These are phyloP conservation scores for Anodontia alba DNA, from an alignment of 2,888 invertebrate genomes.

Conservation along the genomic window DNA sequence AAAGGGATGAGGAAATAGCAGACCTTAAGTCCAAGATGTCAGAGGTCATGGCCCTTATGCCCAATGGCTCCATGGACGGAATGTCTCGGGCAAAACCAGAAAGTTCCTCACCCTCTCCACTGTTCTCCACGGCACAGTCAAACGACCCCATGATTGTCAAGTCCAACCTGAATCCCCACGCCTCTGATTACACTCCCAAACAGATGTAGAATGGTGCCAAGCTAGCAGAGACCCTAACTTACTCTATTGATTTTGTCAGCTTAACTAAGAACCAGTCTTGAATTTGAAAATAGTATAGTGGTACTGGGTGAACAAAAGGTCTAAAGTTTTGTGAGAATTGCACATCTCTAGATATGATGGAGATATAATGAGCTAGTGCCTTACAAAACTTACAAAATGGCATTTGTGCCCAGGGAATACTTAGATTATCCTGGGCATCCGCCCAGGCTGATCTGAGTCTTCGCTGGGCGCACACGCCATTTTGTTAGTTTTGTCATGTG, in stretches of 20 bases:
- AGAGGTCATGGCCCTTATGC: conserved; percentile 97
- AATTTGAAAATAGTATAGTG: not conserved
- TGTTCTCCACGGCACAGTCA: conserved; percentile 68
- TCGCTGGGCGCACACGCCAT: too few relatives aligned
- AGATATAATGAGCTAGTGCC: too few relatives aligned
- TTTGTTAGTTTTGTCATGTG: too few relatives aligned
- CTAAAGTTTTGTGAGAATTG: too few relatives aligned
- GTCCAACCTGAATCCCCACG: conserved; percentile 94
- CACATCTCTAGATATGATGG: too few relatives aligned
- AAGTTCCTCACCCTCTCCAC: conserved; percentile 73
- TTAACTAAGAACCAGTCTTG: conserved; percentile 11
- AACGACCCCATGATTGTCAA: conserved; percentile 69
- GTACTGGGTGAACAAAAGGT: too few relatives aligned
- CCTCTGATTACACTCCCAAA: conserved; percentile 95
- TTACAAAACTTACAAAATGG: too few relatives aligned
- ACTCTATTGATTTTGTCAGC: conserved; percentile 16
- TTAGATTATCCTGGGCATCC: too few relatives aligned
- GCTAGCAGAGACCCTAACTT: conserved; percentile 12
- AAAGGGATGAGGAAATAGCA: conserved; percentile 95
- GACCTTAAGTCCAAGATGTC: conserved; percentile 96
- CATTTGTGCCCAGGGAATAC: too few relatives aligned
- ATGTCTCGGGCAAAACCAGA: conserved; percentile 62
- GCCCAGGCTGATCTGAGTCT: too few relatives aligned
- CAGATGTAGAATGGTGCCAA: conserved; percentile 40
- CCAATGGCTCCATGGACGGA: conserved; percentile 82